Conservation (phyloP, 1,140 invertebrate species). For the Caligus rogercresseyi region DNA sequence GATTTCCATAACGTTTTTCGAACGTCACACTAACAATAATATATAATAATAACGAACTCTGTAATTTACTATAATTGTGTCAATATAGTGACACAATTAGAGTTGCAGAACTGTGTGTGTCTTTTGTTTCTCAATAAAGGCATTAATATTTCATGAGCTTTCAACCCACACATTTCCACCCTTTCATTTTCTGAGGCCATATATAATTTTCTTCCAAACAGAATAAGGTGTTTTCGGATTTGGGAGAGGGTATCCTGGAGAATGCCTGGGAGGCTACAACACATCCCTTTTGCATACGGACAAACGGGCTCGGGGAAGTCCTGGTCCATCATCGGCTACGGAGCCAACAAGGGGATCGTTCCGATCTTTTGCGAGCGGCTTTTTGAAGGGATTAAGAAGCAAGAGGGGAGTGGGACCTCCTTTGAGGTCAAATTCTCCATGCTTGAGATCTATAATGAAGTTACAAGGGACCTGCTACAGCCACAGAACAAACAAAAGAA, state of each 20-base stretch:
- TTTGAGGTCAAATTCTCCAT: slow-evolving; percentile 39
- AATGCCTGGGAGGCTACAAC: slow-evolving; percentile 46
- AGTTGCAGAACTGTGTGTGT: too few relatives aligned
- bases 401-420: slow-evolving; percentile 29
- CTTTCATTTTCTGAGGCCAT: background rate
- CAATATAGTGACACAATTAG: too few relatives aligned
- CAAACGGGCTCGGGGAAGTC: slow-evolving; percentile 44
- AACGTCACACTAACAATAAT: too few relatives aligned
- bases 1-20: too few relatives aligned
- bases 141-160: background rate
- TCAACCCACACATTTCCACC: background rate
- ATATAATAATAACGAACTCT: too few relatives aligned
- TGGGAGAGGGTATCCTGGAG: slow-evolving; percentile 39
- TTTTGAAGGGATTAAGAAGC: slow-evolving; percentile 38
- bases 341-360: slow-evolving; percentile 42
- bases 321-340: slow-evolving; percentile 43
- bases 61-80: too few relatives aligned
- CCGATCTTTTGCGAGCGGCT: slow-evolving; percentile 41
- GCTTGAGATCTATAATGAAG: slow-evolving; percentile 48
- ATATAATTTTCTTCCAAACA: too few relatives aligned
- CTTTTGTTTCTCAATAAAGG: background rate
- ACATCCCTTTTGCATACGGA: slow-evolving; percentile 43
- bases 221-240: slow-evolving; percentile 35
- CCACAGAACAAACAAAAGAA: slow-evolving; percentile 29
- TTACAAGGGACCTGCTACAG: slow-evolving; percentile 38